phyloP scores from a whole-genome alignment of 2,113 vertebrate species.

The Saguinus midas region DNA sequence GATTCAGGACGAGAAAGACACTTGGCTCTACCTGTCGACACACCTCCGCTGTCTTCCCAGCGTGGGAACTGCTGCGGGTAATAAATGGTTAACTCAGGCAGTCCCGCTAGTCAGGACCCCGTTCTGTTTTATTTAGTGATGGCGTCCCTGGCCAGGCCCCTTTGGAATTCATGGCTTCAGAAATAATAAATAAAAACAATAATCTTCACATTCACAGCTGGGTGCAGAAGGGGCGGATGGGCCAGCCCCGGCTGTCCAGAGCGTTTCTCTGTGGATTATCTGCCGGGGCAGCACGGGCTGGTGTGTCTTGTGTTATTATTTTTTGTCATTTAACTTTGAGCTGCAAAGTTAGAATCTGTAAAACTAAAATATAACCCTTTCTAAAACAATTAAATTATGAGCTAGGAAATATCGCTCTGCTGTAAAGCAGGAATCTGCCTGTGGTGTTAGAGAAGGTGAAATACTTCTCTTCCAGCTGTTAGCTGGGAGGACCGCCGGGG shows the following conservation, averaged over 20 bases:
- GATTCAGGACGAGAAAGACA: not conserved
- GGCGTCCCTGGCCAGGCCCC: not conserved
- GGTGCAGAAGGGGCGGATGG: not conserved
- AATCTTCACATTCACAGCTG: not conserved
- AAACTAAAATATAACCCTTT: not conserved
- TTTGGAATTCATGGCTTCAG: not conserved
- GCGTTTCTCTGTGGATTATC: not conserved
- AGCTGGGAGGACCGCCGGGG: too few relatives aligned
- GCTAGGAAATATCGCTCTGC: not conserved
- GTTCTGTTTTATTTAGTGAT: not conserved
- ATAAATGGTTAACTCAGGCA: not conserved
- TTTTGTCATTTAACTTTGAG: not conserved
- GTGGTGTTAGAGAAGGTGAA: not conserved
- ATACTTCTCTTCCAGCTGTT: too few relatives aligned
- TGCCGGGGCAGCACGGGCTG: not conserved
- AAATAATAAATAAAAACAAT: too few relatives aligned
- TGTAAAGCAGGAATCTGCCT: not conserved
- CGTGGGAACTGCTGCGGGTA: not conserved
- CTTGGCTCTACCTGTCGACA: not conserved
- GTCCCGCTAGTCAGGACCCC: accelerated
- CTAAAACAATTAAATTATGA: not conserved
- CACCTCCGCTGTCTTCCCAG: not conserved
- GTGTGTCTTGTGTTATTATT: not conserved
- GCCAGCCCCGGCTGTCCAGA: not conserved
- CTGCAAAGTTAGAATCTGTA: not conserved